phyloP scores from a whole-genome alignment of 2,888 invertebrate species.

The Diloba caeruleocephala region DNA sequence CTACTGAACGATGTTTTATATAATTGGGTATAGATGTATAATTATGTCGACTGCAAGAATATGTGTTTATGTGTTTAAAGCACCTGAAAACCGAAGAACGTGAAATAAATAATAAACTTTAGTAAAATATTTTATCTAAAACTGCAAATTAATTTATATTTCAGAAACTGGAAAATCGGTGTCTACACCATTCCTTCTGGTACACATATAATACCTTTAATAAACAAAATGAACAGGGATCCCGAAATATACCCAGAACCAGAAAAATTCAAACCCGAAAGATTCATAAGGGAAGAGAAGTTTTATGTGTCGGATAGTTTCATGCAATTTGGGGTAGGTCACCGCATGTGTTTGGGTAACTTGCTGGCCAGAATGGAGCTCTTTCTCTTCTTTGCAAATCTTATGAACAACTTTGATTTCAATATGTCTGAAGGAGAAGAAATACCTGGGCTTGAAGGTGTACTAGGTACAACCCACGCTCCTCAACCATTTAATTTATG shows the following conservation, averaged over 20 bases:
- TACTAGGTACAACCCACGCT: constrained; percentile 92
- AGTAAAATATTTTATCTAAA: not conserved
- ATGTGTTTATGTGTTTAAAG: no score
- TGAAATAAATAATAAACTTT: no score
- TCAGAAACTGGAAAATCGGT: constrained; percentile 92
- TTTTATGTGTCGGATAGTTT: constrained; percentile 93
- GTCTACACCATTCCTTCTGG: constrained; percentile 93
- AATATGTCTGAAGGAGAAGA: constrained; percentile 91
- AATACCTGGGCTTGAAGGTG: constrained; percentile 92
- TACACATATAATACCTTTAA: constrained; percentile 93
- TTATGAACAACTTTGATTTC: constrained; percentile 93
- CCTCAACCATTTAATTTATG: constrained; percentile 84
- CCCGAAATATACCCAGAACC: constrained; percentile 94
- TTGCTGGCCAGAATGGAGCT: constrained; percentile 95
- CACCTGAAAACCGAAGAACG: no score
- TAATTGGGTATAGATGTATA: no score
- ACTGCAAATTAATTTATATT: not conserved
- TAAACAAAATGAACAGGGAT: constrained; percentile 95
- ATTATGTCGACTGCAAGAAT: no score
- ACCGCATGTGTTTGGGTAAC: constrained; percentile 95
- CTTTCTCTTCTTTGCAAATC: constrained; percentile 93
- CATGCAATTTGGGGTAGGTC: constrained; percentile 95
- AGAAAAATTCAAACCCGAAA: constrained; percentile 92
- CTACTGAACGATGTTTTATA: no score
- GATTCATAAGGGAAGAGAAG: constrained; percentile 92